Evolutionary conservation across 2,797 vertebrate genomes (phyloP), one percentile per base, ranked within the genome.

Genomic region (Argyrosomus regius): DNA sequence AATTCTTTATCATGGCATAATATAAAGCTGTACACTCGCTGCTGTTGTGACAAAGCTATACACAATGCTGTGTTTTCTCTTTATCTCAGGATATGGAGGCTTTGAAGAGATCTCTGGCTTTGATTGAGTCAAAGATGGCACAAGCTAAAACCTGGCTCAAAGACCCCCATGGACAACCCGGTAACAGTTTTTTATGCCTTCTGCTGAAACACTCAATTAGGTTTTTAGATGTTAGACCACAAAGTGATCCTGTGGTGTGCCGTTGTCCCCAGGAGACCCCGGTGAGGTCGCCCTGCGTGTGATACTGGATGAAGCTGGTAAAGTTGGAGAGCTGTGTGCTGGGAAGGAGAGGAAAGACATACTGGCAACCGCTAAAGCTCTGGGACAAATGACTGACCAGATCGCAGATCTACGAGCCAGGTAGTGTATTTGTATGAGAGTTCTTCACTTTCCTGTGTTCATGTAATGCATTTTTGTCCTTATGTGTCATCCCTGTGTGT

Each of bases 321-420:
- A 99, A 89, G 97, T 99, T 63, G 98, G 98, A 78, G 98, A 99
- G 74, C 93, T 99, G 72, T 99, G 98, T 82, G 97, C 97, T 3
- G 98, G 98, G 78, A 98, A 97, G 82, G 98, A 99, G 88, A 96
- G 98, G 85, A 96, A 97, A 85, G 98, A 99, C 76, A 97, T 99
- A 74, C 93, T 99, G 88, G 97, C 97, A 26, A 98, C 98, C 0
- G 94, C 95, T 28, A 98, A 97, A 80, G 96, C 97, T 59, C 94
- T 99, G 77, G 97, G 97, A 52, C 98, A 99, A 91, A 97, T 99
- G 96, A 97, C 97, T 0, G 98, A 99, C 81, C 98, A 99, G 60
- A 93, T 99, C 64, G 94, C 96, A 75, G 98, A 99, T 41, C 94
- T 98, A 49, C 95, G 98, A 74, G 96, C 94, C 43, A 97, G 98